phyloP scores from a whole-genome alignment of 2,113 vertebrate species.

The Tilapia sparmanii region DNA sequence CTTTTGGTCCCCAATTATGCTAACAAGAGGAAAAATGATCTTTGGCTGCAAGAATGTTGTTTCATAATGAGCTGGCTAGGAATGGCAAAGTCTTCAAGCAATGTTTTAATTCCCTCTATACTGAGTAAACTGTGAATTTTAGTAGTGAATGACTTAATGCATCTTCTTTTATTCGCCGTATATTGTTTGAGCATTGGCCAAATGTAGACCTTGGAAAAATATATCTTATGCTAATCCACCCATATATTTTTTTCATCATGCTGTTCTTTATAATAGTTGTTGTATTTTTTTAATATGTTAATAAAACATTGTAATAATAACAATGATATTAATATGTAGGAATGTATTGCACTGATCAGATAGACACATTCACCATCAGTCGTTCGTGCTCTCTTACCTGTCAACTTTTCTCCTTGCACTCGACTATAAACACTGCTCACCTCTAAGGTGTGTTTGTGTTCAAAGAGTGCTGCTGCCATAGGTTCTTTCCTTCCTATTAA shows the following conservation, averaged over 20 bases:
- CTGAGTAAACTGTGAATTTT: conserved; percentile 18
- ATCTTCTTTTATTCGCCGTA: neutral
- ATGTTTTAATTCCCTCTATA: conserved; percentile 40
- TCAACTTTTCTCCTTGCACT: conserved; percentile 36
- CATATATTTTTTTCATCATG: neutral
- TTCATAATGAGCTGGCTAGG: conserved; percentile 53
- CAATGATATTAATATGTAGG: neutral
- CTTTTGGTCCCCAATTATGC: conserved; percentile 69
- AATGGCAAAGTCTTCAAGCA: conserved; percentile 37
- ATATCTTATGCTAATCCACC: neutral
- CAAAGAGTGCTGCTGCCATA: conserved; percentile 43
- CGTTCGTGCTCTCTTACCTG: conserved; percentile 32
- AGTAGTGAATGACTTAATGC: neutral
- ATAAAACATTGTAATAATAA: neutral
- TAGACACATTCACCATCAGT: conserved; percentile 18
- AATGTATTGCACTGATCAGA: neutral
- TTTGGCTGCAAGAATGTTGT: conserved; percentile 36
- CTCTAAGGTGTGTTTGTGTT: conserved; percentile 52
- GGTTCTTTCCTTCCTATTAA: conserved; percentile 39
- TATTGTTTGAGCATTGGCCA: neutral
- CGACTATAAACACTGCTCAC: conserved; percentile 14
- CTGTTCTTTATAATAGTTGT: neutral
- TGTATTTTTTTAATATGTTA: neutral
- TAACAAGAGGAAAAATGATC: conserved; percentile 64
- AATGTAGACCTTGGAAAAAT: neutral